Evolutionary conservation across 1,140 invertebrate genomes (phyloP).

Genomic region (Gonioctena quinquepunctata): DNA sequence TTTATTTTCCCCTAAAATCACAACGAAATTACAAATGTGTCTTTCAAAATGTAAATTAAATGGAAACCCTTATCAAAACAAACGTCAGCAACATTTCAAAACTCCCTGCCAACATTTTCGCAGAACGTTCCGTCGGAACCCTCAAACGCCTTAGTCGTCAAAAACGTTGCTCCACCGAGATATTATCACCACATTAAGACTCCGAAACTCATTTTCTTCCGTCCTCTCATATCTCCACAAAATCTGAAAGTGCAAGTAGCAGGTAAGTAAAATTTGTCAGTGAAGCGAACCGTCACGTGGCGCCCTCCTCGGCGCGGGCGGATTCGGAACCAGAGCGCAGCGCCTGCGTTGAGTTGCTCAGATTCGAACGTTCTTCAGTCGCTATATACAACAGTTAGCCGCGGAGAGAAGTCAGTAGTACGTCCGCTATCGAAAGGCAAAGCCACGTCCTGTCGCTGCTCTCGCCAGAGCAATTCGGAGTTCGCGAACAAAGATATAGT

Average conservation of each 20-base stretch:
- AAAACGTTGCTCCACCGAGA: neutral
- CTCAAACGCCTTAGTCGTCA: neutral
- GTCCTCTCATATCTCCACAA: constrained; percentile 7
- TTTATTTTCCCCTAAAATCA: too few relatives aligned
- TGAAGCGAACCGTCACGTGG: constrained; percentile 29
- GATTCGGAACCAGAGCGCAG: constrained; percentile 21
- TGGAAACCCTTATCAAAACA: too few relatives aligned
- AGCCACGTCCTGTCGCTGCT: constrained; percentile 15
- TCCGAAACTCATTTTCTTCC: constrained; percentile 15
- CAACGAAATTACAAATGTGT: too few relatives aligned
- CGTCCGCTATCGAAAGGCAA: constrained; percentile 31
- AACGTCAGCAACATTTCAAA: too few relatives aligned
- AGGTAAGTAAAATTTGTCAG: constrained; percentile 9
- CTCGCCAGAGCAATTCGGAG: neutral
- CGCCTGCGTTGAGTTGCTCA: constrained; percentile 36
- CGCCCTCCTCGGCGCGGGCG: constrained; percentile 24
- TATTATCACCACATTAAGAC: constrained; percentile 18
- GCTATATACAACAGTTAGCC: constrained; percentile 45
- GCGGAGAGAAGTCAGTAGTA: constrained; percentile 38
- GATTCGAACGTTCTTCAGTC: constrained; percentile 20
- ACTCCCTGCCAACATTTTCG: too few relatives aligned
- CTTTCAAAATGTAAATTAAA: too few relatives aligned
- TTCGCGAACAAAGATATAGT: neutral
- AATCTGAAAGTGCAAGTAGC: constrained; percentile 18
- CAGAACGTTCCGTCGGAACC: neutral